Percentiles rank a stretch among this genome's conserved stretches.
These are phyloP conservation scores for Aphidius ervi DNA, from an alignment of 1,140 invertebrate species.

Conservation along the genomic window DNA sequence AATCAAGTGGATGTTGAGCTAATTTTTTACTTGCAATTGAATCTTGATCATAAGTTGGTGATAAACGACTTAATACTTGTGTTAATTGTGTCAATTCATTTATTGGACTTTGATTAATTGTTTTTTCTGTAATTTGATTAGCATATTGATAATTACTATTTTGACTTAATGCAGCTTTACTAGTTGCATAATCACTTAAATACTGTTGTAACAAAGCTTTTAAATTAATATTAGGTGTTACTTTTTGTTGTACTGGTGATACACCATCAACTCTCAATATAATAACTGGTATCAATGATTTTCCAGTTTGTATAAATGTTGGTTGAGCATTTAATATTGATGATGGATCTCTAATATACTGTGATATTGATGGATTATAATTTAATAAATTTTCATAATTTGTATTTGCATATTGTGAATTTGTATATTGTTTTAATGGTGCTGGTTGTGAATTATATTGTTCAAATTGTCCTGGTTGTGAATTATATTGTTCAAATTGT, in stretches of 20 bases:
- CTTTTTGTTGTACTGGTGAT: conserved; percentile 36
- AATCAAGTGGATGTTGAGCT: conserved; percentile 11
- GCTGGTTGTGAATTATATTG: conserved; percentile 15
- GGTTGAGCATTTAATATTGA: conserved; percentile 49
- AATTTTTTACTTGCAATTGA: conserved; percentile 2
- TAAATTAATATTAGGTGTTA: conserved; percentile 41
- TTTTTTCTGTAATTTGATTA: background rate
- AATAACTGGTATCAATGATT: conserved; percentile 48
- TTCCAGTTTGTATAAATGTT: conserved; percentile 48
- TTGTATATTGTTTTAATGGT: conserved; percentile 20
- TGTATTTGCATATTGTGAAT: conserved; percentile 17
- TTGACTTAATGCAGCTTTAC: conserved; percentile 26
- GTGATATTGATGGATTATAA: conserved; percentile 50
- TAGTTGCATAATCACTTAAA: conserved; percentile 43
- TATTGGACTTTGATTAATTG: conserved; percentile 30
- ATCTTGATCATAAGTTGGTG: conserved; percentile 14
- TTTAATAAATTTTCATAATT: conserved; percentile 42
- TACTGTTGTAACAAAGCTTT: conserved; percentile 48
- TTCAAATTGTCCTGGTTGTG: conserved; percentile 13
- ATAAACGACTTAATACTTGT: conserved; percentile 34
- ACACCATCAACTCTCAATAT: conserved; percentile 47
- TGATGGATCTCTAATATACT: conserved; percentile 48
- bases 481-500: conserved; percentile 4
- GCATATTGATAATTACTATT: conserved; percentile 35
- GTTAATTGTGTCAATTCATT: conserved; percentile 38